Evolutionary conservation across 2,888 invertebrate genomes (phyloP).

Genomic region (Ochropleura leucogaster): DNA sequence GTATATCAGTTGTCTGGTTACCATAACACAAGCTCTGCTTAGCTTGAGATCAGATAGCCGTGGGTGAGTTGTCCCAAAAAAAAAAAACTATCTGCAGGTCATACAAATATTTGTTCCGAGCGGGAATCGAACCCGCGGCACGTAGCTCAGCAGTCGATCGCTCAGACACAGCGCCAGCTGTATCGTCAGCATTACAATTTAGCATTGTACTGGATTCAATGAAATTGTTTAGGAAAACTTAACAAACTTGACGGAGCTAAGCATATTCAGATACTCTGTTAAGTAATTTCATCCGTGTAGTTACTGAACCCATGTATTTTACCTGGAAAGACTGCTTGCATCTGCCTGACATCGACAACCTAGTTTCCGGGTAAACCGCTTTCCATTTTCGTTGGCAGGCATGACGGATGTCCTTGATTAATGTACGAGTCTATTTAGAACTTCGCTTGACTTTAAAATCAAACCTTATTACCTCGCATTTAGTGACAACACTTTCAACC

Average conservation of each 20-base stretch:
- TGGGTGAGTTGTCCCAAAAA: too few species aligned
- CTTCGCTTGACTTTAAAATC: neutral
- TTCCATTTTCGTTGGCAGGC: neutral
- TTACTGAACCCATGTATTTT: neutral
- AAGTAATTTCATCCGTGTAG: neutral
- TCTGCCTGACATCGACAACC: neutral
- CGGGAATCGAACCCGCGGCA: too few species aligned
- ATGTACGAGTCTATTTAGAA: neutral
- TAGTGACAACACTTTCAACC: neutral
- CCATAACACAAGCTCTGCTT: too few species aligned
- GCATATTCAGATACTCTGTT: neutral
- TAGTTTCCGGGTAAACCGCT: neutral
- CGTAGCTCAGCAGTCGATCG: too few species aligned
- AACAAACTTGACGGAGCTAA: neutral
- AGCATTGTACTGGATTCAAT: neutral
- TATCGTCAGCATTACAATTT: neutral
- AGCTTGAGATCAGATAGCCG: too few species aligned
- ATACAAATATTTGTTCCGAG: too few species aligned
- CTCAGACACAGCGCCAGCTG: too few species aligned
- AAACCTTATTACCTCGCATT: neutral
- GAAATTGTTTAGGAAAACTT: neutral
- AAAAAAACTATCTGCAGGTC: too few species aligned
- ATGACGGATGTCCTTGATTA: neutral
- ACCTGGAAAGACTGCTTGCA: neutral
- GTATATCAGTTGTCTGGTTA: too few species aligned